Evolutionary conservation across 1,140 invertebrate species (phyloP), one percentile per base, ranked within the genome.

Genomic region (Drosophila azteca): DNA sequence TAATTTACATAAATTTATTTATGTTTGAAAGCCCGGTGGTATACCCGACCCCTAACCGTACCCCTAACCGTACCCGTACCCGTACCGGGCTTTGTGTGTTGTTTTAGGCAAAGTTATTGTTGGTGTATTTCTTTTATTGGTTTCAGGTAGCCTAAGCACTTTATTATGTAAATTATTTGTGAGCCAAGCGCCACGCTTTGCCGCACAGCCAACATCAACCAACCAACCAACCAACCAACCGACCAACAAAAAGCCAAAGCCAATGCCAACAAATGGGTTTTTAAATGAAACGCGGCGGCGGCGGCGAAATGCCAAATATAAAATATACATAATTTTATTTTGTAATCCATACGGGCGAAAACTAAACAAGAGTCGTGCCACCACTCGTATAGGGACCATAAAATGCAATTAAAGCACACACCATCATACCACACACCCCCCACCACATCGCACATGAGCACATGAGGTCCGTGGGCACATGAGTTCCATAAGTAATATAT

Each of bases 1-100:
- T 81, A 78, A 85, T 85, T 85, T 85, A 85, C 82, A 85, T 85
- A 85, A 85, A 87, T 87, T 87, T 85, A 87, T 87, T 82, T 82
- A 87, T 87, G 82, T 84, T 85, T 77, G 73, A 80, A 80, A 77
- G 44, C 57, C 76, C 55, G 71, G 59, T 55, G 62, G 35, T 46
- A 20, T 24, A n/a, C 6, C 24, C 24, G 5, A 26, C 5, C 0
- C 22, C 22, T 2, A 24, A 3, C 22, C 22, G 22, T 24, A 2
- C 22, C 22, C 4, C 24, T 58, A 65, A 57, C 50, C 17, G 17
- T 20, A 20, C 17, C 17, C 17, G 17, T 20, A 1, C 17, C 17
- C 17, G 17, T 20, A 49, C 48, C 51, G 62, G 46, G 44, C 44
- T 69, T 79, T 58, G 65, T 72, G 69, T 72, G 73, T 72, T 73